Conservation (phyloP, 2,113 vertebrate species). For the Merops nubicus region DNA sequence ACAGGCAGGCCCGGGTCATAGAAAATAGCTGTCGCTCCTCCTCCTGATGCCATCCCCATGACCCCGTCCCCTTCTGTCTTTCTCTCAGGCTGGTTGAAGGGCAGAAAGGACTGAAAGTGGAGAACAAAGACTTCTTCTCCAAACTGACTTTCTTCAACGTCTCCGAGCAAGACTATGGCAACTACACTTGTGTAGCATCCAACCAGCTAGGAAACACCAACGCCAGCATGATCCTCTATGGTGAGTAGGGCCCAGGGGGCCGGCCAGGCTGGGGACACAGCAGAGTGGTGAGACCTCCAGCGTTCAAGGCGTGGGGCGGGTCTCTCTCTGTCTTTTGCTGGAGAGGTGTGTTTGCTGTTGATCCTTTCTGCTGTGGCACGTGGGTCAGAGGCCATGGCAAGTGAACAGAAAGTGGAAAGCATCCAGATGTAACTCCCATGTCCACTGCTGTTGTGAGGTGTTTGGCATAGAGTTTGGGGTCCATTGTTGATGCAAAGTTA, state of each 20-base stretch:
- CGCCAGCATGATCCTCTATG: constrained; percentile 90
- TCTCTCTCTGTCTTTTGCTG: neutral
- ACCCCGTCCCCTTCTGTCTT: neutral
- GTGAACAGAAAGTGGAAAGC: neutral
- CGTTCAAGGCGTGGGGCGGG: accelerated
- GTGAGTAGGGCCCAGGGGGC: constrained; percentile 75
- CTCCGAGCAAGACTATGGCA: constrained; percentile 92
- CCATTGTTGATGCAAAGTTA: accelerated
- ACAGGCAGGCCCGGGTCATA: neutral
- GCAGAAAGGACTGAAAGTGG: constrained; percentile 89
- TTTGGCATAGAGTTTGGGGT: accelerated
- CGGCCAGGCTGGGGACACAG: neutral
- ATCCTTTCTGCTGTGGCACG: accelerated
- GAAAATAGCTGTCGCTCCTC: accelerated
- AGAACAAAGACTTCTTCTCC: constrained; percentile 86
- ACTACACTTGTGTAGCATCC: constrained; percentile 94
- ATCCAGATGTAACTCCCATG: neutral
- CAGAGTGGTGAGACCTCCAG: accelerated
- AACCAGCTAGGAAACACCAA: constrained; percentile 94
- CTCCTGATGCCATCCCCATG: neutral
- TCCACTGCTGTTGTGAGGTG: too few relatives aligned
- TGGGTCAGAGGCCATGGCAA: neutral
- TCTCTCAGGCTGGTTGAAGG: constrained; percentile 84
- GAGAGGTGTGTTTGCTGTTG: neutral
- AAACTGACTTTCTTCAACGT: constrained; percentile 95